Conservation (phyloP, 2,888 invertebrate species). For the Podabrus alpinus region DNA sequence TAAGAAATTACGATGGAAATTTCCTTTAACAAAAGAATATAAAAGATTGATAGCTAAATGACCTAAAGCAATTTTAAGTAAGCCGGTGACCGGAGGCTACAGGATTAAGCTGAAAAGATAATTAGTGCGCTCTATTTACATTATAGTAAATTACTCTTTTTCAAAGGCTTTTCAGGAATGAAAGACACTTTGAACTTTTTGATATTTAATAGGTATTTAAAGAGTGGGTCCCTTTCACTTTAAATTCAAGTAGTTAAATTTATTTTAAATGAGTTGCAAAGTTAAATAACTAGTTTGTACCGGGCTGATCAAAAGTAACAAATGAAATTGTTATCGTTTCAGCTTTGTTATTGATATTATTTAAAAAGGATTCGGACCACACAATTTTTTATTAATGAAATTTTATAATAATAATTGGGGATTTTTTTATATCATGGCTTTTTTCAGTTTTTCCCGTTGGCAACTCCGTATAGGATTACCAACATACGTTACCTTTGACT, state of each 20-base stretch:
- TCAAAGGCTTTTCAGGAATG: slow-evolving; percentile 7
- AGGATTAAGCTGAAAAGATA: slow-evolving; percentile 16
- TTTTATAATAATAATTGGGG: too few species aligned
- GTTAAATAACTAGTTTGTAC: neutral
- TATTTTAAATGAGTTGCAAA: neutral
- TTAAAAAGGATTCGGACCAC: too few species aligned
- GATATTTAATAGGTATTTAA: slow-evolving; percentile 11
- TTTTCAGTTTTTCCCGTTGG: too few species aligned
- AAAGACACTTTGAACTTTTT: slow-evolving; percentile 15
- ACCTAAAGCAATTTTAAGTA: slow-evolving; percentile 10
- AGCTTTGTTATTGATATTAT: too few species aligned
- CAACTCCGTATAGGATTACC: too few species aligned
- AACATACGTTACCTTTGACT: too few species aligned
- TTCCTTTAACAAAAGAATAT: slow-evolving; percentile 8
- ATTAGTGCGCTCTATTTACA: slow-evolving; percentile 21
- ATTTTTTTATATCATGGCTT: too few species aligned
- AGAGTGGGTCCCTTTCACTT: neutral
- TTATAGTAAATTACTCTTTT: slow-evolving; percentile 20
- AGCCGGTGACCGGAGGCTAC: slow-evolving; percentile 16
- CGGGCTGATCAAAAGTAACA: too few species aligned
- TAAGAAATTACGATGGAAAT: slow-evolving; percentile 14
- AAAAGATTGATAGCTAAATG: slow-evolving; percentile 10
- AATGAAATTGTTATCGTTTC: too few species aligned
- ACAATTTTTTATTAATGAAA: too few species aligned
- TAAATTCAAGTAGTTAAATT: neutral